Percentiles rank a stretch among this genome's conserved stretches.
Conservation (phyloP, 2,888 invertebrate species). For the Odontocolon sp. region DNA sequence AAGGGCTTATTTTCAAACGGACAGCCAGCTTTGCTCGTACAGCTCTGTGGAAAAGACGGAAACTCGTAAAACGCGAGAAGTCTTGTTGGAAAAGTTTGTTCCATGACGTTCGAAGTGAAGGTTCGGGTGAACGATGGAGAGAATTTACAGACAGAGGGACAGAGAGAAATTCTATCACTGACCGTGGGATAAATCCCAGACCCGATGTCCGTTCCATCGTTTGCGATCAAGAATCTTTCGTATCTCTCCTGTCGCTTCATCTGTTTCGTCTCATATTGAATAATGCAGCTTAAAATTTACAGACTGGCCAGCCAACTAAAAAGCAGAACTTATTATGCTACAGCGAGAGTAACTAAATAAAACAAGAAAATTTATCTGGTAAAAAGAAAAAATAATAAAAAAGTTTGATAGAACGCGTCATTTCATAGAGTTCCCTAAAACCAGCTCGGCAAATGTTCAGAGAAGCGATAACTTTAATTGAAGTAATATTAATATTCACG, state of each 20-base stretch:
- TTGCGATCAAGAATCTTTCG: not conserved
- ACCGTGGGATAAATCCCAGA: not conserved
- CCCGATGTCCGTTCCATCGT: constrained; percentile 5
- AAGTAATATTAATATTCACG: not conserved
- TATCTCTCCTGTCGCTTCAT: not conserved
- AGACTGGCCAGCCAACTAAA: not conserved
- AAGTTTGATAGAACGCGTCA: no score
- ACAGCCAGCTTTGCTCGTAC: not conserved
- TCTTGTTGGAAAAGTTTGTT: constrained; percentile 19
- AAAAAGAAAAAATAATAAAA: no score
- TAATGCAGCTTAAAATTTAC: constrained; percentile 10
- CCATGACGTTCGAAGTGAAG: constrained; percentile 12
- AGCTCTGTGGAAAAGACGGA: not conserved
- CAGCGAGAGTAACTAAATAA: no score
- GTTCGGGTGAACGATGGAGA: not conserved
- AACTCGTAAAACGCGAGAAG: constrained; percentile 17
- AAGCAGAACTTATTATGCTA: no score
- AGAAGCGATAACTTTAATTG: not conserved
- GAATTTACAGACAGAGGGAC: not conserved
- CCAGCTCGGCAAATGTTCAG: no score
- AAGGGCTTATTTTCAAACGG: constrained; percentile 43
- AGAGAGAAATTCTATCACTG: not conserved
- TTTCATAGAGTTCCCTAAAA: no score
- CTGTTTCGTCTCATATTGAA: not conserved
- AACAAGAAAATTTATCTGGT: no score